phyloP scores from a whole-genome alignment of 2,797 vertebrate species.

The Neosalanx taihuensis region DNA sequence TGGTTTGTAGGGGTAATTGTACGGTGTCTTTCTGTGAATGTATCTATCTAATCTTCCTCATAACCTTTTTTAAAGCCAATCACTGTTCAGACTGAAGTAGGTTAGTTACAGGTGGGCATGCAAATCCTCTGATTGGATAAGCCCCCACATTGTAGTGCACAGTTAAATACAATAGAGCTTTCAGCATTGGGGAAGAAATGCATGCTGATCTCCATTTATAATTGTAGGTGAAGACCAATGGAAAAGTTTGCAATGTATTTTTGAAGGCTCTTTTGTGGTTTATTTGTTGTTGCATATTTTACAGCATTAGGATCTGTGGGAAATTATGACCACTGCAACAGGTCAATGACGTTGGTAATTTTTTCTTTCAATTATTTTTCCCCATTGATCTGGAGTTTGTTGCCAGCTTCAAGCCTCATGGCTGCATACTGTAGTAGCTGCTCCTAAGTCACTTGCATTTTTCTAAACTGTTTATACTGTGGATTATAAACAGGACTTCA shows the following conservation, averaged over 20 bases:
- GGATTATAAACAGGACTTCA: conserved; percentile 56
- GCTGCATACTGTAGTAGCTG: conserved; percentile 51
- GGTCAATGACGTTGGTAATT: conserved; percentile 98
- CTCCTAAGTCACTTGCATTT: conserved; percentile 44
- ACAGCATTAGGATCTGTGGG: conserved; percentile 99
- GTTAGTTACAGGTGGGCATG: not conserved
- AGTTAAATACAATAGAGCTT: conserved; percentile 12
- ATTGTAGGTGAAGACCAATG: conserved; percentile 58
- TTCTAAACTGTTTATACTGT: conserved; percentile 54
- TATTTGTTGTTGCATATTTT: conserved; percentile 99
- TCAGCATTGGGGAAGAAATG: conserved; percentile 31
- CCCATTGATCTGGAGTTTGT: conserved; percentile 77
- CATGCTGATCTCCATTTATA: conserved; percentile 40
- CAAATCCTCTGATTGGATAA: conserved; percentile 11
- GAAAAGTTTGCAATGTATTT: conserved; percentile 76
- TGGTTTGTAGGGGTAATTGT: conserved; percentile 30
- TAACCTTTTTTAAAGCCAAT: conserved; percentile 19
- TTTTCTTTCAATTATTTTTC: conserved; percentile 93
- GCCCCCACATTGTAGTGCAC: not conserved
- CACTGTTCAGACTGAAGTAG: conserved; percentile 21
- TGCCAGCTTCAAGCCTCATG: conserved; percentile 44
- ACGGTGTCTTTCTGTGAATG: conserved; percentile 18
- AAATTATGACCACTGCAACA: conserved; percentile 96
- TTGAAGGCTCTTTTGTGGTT: conserved; percentile 86
- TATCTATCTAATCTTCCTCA: not conserved